Evolutionary conservation across 2,113 vertebrate genomes (phyloP).

Genomic region (Pomatorhinus ruficollis): DNA sequence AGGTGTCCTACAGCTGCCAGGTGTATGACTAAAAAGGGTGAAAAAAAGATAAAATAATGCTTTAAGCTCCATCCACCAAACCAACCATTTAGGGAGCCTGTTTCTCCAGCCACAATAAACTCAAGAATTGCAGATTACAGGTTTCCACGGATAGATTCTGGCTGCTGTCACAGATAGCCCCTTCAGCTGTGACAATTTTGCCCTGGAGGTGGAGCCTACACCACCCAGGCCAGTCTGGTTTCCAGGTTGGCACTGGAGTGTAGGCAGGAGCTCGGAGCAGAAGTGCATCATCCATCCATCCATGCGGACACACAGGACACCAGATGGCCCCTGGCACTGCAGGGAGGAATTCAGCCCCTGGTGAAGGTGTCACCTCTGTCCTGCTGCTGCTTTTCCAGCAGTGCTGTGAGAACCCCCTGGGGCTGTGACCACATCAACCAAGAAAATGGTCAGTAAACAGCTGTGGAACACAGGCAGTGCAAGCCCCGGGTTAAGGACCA

Average conservation of each 20-base stretch:
- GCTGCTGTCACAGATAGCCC: neutral
- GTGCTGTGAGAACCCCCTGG: neutral
- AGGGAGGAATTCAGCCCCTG: neutral
- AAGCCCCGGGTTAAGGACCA: neutral
- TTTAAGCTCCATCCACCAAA: neutral
- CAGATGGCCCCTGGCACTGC: neutral
- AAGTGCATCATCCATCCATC: neutral
- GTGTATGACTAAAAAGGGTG: neutral
- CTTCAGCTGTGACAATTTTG: neutral
- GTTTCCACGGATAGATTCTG: neutral
- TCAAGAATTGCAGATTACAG: neutral
- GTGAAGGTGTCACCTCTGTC: neutral
- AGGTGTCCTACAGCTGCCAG: neutral
- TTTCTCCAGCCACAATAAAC: neutral
- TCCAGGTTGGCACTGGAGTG: neutral
- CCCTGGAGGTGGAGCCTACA: neutral
- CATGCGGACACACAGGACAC: neutral
- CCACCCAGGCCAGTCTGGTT: rapidly evolving
- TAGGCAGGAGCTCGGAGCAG: neutral
- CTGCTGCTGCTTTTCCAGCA: neutral
- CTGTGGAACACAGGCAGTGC: neutral
- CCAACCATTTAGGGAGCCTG: neutral
- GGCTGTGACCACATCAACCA: neutral
- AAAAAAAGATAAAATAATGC: neutral
- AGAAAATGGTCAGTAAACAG: neutral